These are phyloP conservation scores for Caenorhabditis drosophilae DNA, from an alignment of 2,888 invertebrate genomes.

Conservation along the genomic window DNA sequence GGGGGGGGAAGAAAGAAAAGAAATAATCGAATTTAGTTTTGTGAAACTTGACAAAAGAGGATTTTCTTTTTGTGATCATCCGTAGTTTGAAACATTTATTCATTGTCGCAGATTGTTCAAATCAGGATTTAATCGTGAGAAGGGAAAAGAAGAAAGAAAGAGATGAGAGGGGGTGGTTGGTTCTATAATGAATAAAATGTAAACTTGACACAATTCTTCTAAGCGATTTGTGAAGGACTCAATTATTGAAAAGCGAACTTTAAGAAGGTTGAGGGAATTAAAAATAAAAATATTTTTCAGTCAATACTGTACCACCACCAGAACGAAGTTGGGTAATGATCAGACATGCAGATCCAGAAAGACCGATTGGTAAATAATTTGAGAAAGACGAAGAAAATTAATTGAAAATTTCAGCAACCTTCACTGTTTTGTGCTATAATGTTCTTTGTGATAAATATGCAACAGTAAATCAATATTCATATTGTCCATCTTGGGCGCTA, in stretches of 20 bases:
- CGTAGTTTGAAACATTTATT: too few species aligned
- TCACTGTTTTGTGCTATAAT: slow-evolving; percentile 99
- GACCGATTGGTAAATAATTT: slow-evolving; percentile 57
- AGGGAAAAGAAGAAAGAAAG: neutral
- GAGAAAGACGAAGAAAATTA: neutral
- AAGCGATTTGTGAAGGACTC: neutral
- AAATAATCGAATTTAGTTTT: too few species aligned
- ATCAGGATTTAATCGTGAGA: neutral
- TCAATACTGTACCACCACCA: slow-evolving; percentile 57
- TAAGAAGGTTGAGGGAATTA: neutral
- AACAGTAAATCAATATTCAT: slow-evolving; percentile 95
- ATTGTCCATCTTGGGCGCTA: slow-evolving; percentile 98
- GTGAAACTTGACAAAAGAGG: too few species aligned
- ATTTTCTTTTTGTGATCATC: too few species aligned
- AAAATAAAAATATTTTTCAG: slow-evolving; percentile 40
- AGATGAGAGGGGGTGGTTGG: neutral
- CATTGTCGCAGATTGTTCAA: too few species aligned
- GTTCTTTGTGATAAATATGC: slow-evolving; percentile 99
- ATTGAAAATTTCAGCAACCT: slow-evolving; percentile 70
- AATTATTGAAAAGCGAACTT: neutral
- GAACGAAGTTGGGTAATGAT: slow-evolving; percentile 61
- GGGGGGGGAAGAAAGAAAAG: too few species aligned
- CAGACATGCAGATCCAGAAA: slow-evolving; percentile 59
- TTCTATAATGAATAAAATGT: too few species aligned
- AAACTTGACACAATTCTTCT: slow-evolving; percentile 1